Evolutionary conservation across 2,888 invertebrate species (phyloP).

Genomic region (Yponomeuta plumbellus): DNA sequence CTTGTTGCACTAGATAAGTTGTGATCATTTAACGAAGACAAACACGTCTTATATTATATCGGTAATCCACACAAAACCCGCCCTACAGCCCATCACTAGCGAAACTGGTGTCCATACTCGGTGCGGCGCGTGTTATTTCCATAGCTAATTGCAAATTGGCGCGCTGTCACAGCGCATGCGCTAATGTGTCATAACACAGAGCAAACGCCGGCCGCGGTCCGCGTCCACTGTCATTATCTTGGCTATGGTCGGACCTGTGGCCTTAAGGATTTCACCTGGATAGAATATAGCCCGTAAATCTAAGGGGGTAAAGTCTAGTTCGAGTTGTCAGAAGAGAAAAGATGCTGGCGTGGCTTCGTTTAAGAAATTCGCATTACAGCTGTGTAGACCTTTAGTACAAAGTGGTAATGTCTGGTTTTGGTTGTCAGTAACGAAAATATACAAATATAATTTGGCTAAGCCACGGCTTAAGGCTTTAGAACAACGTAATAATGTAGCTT

Average conservation of each 20-base stretch:
- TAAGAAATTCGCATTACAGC: no score
- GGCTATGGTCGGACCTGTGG: background rate
- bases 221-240: conserved; percentile 24
- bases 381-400: no score
- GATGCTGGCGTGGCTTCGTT: no score
- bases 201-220: conserved; percentile 35
- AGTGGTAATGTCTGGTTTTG: no score
- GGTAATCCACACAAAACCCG: background rate
- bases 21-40: no score
- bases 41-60: background rate
- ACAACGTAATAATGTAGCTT: background rate
- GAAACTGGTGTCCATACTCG: conserved; percentile 11
- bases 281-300: no score
- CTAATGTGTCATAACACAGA: conserved; percentile 67
- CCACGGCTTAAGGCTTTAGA: background rate
- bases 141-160: conserved; percentile 73
- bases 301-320: no score
- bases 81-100: conserved; percentile 28
- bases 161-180: conserved; percentile 63
- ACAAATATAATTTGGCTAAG: background rate
- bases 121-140: conserved; percentile 54
- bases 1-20: no score
- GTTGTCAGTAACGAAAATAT: no score
- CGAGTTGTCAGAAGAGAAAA: no score
- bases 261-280: background rate